These are phyloP conservation scores for Liopterus haemorrhoidalis DNA, from an alignment of 2,888 invertebrate species.

Conservation along the genomic window DNA sequence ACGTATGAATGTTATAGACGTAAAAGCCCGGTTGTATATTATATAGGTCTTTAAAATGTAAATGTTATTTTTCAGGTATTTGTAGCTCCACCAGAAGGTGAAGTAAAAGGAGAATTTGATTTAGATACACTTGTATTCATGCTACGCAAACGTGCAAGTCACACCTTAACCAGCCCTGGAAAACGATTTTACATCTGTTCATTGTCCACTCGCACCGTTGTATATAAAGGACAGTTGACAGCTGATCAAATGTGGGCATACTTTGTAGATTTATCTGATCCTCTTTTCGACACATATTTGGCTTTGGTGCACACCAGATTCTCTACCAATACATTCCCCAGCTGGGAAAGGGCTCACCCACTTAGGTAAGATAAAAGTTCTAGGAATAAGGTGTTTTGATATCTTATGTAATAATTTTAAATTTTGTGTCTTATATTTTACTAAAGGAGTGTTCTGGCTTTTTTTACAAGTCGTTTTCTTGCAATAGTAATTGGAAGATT, in stretches of 20 bases:
- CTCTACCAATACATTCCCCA: constrained; percentile 99
- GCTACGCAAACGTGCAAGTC: constrained; percentile 87
- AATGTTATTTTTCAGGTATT: constrained; percentile 55
- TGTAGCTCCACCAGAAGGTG: constrained; percentile 34
- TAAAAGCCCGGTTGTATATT: too few species aligned
- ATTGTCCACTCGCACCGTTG: constrained; percentile 79
- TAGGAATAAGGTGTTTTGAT: too few species aligned
- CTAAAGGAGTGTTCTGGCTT: too few species aligned
- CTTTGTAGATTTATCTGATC: constrained; percentile 63
- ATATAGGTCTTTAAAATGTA: too few species aligned
- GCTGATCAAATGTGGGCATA: constrained; percentile 87
- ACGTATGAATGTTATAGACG: too few species aligned
- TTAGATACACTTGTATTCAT: constrained; percentile 57
- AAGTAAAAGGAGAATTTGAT: constrained; percentile 37
- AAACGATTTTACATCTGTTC: constrained; percentile 95
- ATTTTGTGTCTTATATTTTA: too few species aligned
- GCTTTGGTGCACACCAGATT: constrained; percentile 97
- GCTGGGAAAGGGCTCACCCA: constrained; percentile 99
- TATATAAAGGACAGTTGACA: constrained; percentile 96
- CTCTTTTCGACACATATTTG: constrained; percentile 86
- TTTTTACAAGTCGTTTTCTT: too few species aligned
- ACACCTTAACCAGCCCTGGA: constrained; percentile 77
- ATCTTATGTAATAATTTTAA: too few species aligned
- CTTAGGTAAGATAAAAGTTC: constrained; percentile 59
- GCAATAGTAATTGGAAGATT: too few species aligned